A percentile compares a stretch with the other conserved stretches of the same genome.
Conservation (phyloP, 2,888 invertebrate genomes). For the Disparrhopalites patrizii region DNA sequence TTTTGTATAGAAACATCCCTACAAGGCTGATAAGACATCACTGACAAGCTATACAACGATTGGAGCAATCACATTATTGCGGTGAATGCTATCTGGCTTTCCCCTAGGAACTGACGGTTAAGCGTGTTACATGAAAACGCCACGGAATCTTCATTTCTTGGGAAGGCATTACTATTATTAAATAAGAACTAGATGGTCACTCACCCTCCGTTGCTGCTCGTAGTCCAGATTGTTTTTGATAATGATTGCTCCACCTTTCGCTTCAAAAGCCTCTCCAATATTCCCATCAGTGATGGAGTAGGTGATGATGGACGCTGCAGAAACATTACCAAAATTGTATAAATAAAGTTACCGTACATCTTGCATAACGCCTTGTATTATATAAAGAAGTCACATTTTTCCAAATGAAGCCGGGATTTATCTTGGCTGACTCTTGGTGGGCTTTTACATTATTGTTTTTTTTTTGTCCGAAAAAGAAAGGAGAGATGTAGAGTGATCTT, state of each 20-base stretch:
- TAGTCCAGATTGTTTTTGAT: constrained; percentile 75
- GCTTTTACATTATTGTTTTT: not conserved
- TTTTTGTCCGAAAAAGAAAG: not conserved
- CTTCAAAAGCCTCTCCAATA: constrained; percentile 73
- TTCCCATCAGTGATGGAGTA: constrained; percentile 88
- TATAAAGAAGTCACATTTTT: constrained; percentile 3
- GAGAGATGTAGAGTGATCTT: not conserved
- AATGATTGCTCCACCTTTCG: constrained; percentile 75
- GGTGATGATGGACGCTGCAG: constrained; percentile 68
- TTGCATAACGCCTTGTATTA: not conserved
- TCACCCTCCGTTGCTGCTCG: constrained; percentile 66
- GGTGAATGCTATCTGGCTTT: no score
- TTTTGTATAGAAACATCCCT: no score
- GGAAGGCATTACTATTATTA: constrained; percentile 30
- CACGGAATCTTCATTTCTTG: not conserved
- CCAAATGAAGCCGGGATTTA: constrained; percentile 14
- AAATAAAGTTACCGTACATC: constrained; percentile 8
- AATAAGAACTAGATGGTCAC: constrained; percentile 43
- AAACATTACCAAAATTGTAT: not conserved
- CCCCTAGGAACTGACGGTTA: no score
- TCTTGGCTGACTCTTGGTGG: no score
- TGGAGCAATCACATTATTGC: no score
- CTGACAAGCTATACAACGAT: no score
- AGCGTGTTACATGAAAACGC: no score
- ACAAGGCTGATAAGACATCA: no score